Conservation (phyloP, 2,888 invertebrate genomes). For the Timema cristinae region DNA sequence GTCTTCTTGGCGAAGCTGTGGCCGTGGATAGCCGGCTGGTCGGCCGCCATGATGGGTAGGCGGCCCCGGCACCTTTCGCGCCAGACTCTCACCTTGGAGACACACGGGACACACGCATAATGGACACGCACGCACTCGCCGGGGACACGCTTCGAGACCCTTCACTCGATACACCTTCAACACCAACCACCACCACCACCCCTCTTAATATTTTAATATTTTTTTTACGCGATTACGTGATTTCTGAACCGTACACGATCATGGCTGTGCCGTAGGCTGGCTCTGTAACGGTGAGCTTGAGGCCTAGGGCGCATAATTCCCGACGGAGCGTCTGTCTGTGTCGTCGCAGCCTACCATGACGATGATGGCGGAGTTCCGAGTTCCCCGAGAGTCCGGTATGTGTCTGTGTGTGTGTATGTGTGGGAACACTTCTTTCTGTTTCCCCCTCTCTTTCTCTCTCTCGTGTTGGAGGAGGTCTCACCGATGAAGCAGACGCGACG, state of each 20-base stretch:
- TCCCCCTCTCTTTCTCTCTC: too few species aligned
- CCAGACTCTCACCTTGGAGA: slow-evolving; percentile 59
- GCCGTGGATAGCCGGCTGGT: slow-evolving; percentile 63
- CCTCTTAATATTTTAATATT: too few species aligned
- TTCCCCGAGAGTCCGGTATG: too few species aligned
- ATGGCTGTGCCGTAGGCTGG: slow-evolving; percentile 49
- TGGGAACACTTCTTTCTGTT: too few species aligned
- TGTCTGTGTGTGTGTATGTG: too few species aligned
- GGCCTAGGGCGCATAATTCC: slow-evolving; percentile 44
- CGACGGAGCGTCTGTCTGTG: slow-evolving; percentile 35
- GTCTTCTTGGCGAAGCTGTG: slow-evolving; percentile 99
- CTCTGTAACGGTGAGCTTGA: slow-evolving; percentile 41
- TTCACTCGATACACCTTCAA: too few species aligned
- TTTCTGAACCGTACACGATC: slow-evolving; percentile 57
- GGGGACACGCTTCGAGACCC: slow-evolving; percentile 30
- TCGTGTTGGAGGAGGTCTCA: too few species aligned
- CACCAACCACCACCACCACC: too few species aligned
- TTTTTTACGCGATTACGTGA: slow-evolving; percentile 54
- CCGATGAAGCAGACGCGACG: too few species aligned
- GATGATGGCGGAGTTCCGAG: neutral
- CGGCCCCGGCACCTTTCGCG: slow-evolving; percentile 56
- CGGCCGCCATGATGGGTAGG: slow-evolving; percentile 57
- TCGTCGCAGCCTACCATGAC: slow-evolving; percentile 41
- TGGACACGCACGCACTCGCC: slow-evolving; percentile 5
- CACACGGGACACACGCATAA: slow-evolving; percentile 44